Percentiles rank a stretch among this genome's conserved stretches.
Evolutionary conservation across 2,888 invertebrate genomes (phyloP).

Genomic region (Brachycybe producta): DNA sequence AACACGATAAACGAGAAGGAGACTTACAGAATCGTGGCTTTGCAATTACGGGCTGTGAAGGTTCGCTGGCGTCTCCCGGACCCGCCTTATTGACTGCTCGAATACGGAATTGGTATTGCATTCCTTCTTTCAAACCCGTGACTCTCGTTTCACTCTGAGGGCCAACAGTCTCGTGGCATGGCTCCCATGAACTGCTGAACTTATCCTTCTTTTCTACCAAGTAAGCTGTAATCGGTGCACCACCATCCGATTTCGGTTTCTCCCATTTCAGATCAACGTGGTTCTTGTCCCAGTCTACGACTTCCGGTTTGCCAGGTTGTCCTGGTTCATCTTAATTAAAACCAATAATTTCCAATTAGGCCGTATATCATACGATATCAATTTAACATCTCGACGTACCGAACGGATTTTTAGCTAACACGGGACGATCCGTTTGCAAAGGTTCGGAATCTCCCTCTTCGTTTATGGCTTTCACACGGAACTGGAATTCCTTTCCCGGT

Average conservation of each 20-base stretch:
- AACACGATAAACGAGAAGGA: too few species aligned
- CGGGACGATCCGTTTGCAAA: slow-evolving; percentile 73
- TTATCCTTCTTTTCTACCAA: slow-evolving; percentile 80
- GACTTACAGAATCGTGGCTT: slow-evolving; percentile 72
- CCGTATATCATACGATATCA: background rate
- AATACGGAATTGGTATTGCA: slow-evolving; percentile 37
- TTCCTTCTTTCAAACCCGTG: slow-evolving; percentile 36
- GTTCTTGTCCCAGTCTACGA: slow-evolving; percentile 67
- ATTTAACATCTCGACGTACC: slow-evolving; percentile 40
- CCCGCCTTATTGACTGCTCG: slow-evolving; percentile 38
- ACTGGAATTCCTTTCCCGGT: slow-evolving; percentile 42
- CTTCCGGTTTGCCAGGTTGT: slow-evolving; percentile 71
- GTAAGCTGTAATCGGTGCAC: slow-evolving; percentile 69
- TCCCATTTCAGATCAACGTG: slow-evolving; percentile 75
- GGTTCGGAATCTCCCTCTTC: slow-evolving; percentile 63
- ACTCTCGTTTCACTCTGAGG: slow-evolving; percentile 27
- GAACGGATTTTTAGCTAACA: slow-evolving; percentile 90
- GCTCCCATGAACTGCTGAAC: slow-evolving; percentile 59
- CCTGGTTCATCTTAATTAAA: slow-evolving; percentile 52
- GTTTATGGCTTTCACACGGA: slow-evolving; percentile 44
- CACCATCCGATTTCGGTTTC: slow-evolving; percentile 61
- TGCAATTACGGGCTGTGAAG: slow-evolving; percentile 81
- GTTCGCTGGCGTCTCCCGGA: slow-evolving; percentile 37
- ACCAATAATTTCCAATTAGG: slow-evolving; percentile 15
- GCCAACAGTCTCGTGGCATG: slow-evolving; percentile 19